phyloP scores from a whole-genome alignment of 2,888 invertebrate genomes.

The Anoncus sp. region DNA sequence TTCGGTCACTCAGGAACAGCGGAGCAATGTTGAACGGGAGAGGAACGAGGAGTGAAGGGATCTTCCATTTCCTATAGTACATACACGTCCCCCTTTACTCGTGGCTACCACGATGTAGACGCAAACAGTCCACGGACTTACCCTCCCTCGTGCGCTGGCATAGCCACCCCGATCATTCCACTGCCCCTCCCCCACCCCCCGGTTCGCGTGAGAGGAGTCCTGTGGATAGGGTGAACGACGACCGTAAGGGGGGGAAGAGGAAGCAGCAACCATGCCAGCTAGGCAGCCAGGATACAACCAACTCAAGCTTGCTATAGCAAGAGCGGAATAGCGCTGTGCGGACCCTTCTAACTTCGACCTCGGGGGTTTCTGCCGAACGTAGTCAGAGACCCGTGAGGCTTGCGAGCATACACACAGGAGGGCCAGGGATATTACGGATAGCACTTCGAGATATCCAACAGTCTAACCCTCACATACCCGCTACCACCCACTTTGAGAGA shows the following conservation, averaged over 20 bases:
- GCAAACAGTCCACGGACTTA: slow-evolving; percentile 59
- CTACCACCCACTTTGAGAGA: slow-evolving; percentile 69
- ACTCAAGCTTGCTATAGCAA: slow-evolving; percentile 50
- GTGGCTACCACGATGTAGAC: slow-evolving; percentile 56
- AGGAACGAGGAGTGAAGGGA: slow-evolving; percentile 25
- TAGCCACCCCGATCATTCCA: slow-evolving; percentile 61
- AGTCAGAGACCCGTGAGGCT: slow-evolving; percentile 69
- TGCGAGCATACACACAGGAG: slow-evolving; percentile 65
- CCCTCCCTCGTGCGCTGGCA: slow-evolving; percentile 62
- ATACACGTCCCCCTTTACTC: slow-evolving; percentile 53
- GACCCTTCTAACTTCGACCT: slow-evolving; percentile 79
- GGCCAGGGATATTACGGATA: slow-evolving; percentile 81
- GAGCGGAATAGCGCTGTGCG: slow-evolving; percentile 75
- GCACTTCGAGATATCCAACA: slow-evolving; percentile 81
- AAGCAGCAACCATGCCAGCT: slow-evolving; percentile 60
- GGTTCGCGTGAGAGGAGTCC: slow-evolving; percentile 62
- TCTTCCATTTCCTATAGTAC: slow-evolving; percentile 52
- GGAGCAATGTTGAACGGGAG: slow-evolving; percentile 40
- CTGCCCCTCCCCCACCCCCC: slow-evolving; percentile 29
- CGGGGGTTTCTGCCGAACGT: slow-evolving; percentile 68
- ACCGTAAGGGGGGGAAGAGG: slow-evolving; percentile 44
- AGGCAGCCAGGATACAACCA: slow-evolving; percentile 33
- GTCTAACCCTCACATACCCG: slow-evolving; percentile 41
- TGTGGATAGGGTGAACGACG: slow-evolving; percentile 48
- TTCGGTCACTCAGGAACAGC: slow-evolving; percentile 50